Evolutionary conservation across 2,888 invertebrate genomes (phyloP).

Genomic region (Euspilapteryx auroguttella): DNA sequence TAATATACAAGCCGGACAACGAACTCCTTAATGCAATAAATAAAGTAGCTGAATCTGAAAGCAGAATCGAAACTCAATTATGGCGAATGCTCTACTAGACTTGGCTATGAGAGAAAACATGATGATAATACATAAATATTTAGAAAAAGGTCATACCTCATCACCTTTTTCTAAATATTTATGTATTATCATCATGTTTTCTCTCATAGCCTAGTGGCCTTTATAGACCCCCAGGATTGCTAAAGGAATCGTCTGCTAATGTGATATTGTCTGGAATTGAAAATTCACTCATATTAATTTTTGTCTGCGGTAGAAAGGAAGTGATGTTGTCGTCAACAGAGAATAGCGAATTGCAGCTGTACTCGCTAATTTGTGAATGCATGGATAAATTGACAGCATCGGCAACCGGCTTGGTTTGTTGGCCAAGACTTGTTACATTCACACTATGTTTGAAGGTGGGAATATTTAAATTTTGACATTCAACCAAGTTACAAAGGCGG

Average conservation of each 20-base stretch:
- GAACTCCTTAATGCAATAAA: no score
- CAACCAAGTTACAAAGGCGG: no score
- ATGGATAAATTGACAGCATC: conserved; percentile 3
- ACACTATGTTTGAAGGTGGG: neutral
- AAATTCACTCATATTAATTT: conserved; percentile 5
- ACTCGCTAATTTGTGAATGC: conserved; percentile 5
- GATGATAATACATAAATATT: no score
- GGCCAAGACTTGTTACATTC: neutral
- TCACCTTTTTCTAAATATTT: no score
- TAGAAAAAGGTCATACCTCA: no score
- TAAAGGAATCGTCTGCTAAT: conserved; percentile 8
- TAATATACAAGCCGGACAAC: no score
- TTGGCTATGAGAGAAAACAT: no score
- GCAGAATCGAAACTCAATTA: no score
- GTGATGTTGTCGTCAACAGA: conserved; percentile 9
- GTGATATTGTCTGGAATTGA: conserved; percentile 4
- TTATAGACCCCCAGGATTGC: conserved; percentile 6
- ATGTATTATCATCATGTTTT: no score
- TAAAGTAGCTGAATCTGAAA: no score
- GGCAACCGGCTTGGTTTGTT: neutral
- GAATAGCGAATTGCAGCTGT: conserved; percentile 4
- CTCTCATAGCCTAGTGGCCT: no score
- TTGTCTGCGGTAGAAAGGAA: conserved; percentile 8
- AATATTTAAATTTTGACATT: neutral
- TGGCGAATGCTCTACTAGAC: no score